Base-by-base conservation (phyloP, 1,140 invertebrate species). In the Eciton burchellii region DNA sequence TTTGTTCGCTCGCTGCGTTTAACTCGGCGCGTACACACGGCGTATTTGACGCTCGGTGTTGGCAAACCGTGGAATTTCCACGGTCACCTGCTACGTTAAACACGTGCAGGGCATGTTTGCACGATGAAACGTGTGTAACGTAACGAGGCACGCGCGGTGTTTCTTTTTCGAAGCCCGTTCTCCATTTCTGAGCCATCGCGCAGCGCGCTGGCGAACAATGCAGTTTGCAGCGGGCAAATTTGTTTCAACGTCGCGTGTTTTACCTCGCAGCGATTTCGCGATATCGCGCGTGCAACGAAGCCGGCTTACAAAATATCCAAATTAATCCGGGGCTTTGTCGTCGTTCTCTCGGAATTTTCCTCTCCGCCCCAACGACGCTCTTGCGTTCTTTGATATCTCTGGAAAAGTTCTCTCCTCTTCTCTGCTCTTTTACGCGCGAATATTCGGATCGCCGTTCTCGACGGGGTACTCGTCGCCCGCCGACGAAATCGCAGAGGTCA, bases 401-500 rank as follows among this genome's bases (percentile, higher is more conserved):
- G 24, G 6, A 14, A 47, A 47, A 45, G 3, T 63, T 63, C 41
- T 65, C 1, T 14, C 8, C 43, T 0, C 45, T 6, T 60, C 35
- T 60, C 2, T 65, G 21, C 43, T 4, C 21, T 49, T 47, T 2
- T 24, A 47, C 45, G 0, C 3, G 14, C 26, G 3, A 45, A 1
- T 4, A 43, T n/a, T 43, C 1, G n/a, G 5, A 56, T 24, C 6
- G 6, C 16, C 9, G 52, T 9, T 45, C 59, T 43, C 24, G 26
- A 1, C 8, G 16, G 29, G 19, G 12, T 9, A n/a, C 3, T 14
- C 29, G 19, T 0, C 29, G 12, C 12, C 12, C 12, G 56, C 35
- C 57, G 41, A 54, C 79, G 21, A 62, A 82, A 73, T 60, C 43
- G 21, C 29, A 63, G 62, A 76, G 79, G 9, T 84, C 76, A 71